phyloP scores from a whole-genome alignment of 2,113 vertebrate genomes.

The Hepsetus odoe region DNA sequence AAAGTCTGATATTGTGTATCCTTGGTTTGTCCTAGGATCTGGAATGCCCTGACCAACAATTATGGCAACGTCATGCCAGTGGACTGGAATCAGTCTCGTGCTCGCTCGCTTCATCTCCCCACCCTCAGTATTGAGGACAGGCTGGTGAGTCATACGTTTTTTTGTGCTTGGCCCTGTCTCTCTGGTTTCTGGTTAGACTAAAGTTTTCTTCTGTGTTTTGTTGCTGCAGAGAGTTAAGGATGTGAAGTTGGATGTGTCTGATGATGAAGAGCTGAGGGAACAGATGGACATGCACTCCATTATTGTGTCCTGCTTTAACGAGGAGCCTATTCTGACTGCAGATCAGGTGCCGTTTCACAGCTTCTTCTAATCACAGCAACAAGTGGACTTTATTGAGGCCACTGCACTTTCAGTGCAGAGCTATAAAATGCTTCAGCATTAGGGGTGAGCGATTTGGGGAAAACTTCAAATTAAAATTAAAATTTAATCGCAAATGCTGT shows the following conservation, averaged over 20 bases:
- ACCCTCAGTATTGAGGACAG: conserved; percentile 83
- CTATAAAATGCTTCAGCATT: no score
- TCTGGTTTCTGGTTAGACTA: neutral
- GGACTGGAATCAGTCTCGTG: conserved; percentile 88
- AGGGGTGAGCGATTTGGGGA: no score
- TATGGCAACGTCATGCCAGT: conserved; percentile 88
- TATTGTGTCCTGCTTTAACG: conserved; percentile 88
- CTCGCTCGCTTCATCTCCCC: conserved; percentile 83
- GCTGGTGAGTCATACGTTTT: conserved; percentile 77
- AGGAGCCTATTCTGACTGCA: conserved; percentile 93
- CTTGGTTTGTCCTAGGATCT: conserved; percentile 78
- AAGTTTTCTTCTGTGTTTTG: neutral
- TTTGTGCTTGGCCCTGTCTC: conserved; percentile 51
- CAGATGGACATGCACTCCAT: conserved; percentile 97
- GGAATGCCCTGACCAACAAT: conserved; percentile 88
- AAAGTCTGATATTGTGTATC: neutral
- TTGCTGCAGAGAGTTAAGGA: conserved; percentile 74
- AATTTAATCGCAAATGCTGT: no score
- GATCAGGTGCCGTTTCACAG: conserved; percentile 82
- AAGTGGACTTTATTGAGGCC: neutral
- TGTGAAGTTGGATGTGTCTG: conserved; percentile 83
- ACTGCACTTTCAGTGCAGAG: no score
- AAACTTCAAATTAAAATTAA: no score
- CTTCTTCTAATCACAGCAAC: neutral
- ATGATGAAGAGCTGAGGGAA: conserved; percentile 93